phyloP scores from a whole-genome alignment of 2,888 invertebrate genomes.

The Netelia inedita region DNA sequence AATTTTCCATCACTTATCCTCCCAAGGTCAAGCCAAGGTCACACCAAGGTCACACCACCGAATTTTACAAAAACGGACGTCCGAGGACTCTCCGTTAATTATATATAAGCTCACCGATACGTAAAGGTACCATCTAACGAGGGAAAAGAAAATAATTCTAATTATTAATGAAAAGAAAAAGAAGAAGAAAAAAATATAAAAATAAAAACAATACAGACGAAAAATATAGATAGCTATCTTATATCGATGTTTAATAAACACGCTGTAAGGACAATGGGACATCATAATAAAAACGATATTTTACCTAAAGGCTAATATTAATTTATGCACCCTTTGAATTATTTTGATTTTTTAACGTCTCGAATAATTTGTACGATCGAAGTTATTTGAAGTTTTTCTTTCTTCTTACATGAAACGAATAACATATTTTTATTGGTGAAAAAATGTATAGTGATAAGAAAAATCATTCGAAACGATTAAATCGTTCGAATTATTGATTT shows the following conservation, averaged over 20 bases:
- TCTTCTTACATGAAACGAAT: background rate
- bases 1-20: conserved; percentile 23
- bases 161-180: conserved; percentile 33
- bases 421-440: too few species aligned
- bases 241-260: conserved; percentile 69
- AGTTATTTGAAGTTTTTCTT: conserved; percentile 23
- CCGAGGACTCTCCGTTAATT: conserved; percentile 40
- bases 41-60: background rate
- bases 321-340: conserved; percentile 23
- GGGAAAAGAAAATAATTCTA: conserved; percentile 21
- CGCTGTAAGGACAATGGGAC: conserved; percentile 76
- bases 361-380: conserved; percentile 26
- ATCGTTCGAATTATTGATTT: too few species aligned
- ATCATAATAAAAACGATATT: conserved; percentile 83
- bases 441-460: too few species aligned
- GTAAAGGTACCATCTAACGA: conserved; percentile 44
- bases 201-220: conserved; percentile 14
- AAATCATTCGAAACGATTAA: too few species aligned
- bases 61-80: conserved; percentile 36
- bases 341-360: conserved; percentile 1
- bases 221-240: conserved; percentile 60
- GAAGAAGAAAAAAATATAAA: conserved; percentile 21
- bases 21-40: background rate
- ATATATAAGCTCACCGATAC: conserved; percentile 43
- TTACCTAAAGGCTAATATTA: conserved; percentile 74